phyloP scores from a whole-genome alignment of 2,888 invertebrate species.

The Liopterus haemorrhoidalis region DNA sequence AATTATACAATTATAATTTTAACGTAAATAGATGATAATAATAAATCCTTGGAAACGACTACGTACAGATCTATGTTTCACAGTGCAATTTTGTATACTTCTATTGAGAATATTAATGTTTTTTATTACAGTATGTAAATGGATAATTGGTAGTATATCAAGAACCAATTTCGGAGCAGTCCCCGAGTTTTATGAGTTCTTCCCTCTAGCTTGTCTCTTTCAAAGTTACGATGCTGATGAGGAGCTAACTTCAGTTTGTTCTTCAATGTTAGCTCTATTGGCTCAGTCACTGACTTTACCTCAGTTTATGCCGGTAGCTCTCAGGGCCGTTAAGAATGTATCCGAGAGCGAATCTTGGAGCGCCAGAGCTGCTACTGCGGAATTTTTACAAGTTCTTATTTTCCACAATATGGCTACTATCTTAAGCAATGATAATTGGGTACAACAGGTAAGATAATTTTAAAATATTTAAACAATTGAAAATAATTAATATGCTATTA shows the following conservation, averaged over 20 bases:
- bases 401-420: slow-evolving; percentile 67
- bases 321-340: slow-evolving; percentile 52
- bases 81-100: no score
- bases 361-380: slow-evolving; percentile 58
- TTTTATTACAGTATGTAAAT: slow-evolving; percentile 43
- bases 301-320: slow-evolving; percentile 53
- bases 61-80: no score
- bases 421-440: slow-evolving; percentile 49
- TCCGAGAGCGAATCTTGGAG: slow-evolving; percentile 55
- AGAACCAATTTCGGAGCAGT: slow-evolving; percentile 45
- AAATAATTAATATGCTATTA: slow-evolving; percentile 19
- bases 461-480: not conserved
- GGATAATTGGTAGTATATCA: slow-evolving; percentile 42
- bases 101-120: no score
- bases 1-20: no score
- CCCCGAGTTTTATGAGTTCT: slow-evolving; percentile 54
- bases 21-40: no score
- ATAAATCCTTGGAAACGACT: no score
- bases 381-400: slow-evolving; percentile 64
- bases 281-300: slow-evolving; percentile 58
- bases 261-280: slow-evolving; percentile 60
- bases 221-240: slow-evolving; percentile 74
- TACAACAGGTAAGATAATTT: slow-evolving; percentile 45
- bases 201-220: slow-evolving; percentile 62
- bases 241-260: slow-evolving; percentile 64